Evolutionary conservation across 2,888 invertebrate species (phyloP).

Genomic region (Phengaris alcon): DNA sequence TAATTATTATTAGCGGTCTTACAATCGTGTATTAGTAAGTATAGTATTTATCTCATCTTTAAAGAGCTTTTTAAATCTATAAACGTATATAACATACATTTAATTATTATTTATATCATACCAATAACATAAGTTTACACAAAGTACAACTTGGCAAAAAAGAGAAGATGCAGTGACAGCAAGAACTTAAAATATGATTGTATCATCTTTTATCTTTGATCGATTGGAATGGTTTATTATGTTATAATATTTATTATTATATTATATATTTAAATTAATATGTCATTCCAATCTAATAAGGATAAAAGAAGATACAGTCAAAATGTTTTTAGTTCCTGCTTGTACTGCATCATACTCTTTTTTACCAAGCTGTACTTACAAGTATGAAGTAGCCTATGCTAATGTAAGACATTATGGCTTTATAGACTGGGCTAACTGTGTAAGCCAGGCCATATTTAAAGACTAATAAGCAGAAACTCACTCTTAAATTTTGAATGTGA

Average conservation of each 20-base stretch:
- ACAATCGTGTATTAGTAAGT: not conserved
- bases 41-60: not conserved
- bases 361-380: no score
- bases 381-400: not conserved
- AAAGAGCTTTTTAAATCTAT: not conserved
- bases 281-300: no score
- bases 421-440: not conserved
- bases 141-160: not conserved
- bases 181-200: no score
- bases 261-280: no score
- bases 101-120: not conserved
- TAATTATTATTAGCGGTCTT: not conserved
- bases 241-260: no score
- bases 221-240: no score
- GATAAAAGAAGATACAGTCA: no score
- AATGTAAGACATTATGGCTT: not conserved
- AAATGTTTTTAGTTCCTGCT: no score
- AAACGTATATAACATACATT: constrained; percentile 6
- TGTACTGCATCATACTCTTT: no score
- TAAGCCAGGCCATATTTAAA: not conserved
- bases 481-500: not conserved
- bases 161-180: no score
- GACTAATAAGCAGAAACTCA: not conserved
- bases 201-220: no score
- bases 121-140: not conserved